These are phyloP conservation scores for Yponomeuta cagnagella DNA, from an alignment of 2,888 invertebrate species.

Conservation along the genomic window DNA sequence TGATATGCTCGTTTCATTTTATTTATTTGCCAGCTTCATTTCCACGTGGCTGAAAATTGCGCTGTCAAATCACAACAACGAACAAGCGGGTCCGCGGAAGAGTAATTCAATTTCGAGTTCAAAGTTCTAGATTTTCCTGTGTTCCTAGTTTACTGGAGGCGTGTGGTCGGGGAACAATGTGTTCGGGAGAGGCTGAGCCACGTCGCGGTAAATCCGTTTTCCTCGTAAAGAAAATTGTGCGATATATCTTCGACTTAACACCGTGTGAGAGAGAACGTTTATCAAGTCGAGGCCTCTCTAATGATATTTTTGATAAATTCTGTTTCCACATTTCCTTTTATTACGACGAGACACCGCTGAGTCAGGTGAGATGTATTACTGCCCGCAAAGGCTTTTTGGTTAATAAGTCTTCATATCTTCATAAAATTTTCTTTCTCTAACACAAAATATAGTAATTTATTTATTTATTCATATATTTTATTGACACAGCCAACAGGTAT, in stretches of 20 bases:
- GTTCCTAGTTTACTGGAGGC: conserved; percentile 52
- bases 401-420: neutral
- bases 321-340: conserved; percentile 26
- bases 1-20: conserved; percentile 32
- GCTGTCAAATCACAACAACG: neutral
- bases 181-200: conserved; percentile 37
- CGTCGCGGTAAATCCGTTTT: conserved; percentile 57
- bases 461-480: too few relatives aligned
- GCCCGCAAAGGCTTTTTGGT: neutral
- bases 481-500: too few relatives aligned
- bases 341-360: conserved; percentile 19
- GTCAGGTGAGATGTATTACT: conserved; percentile 13
- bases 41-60: neutral
- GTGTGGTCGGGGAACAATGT: conserved; percentile 37
- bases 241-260: conserved; percentile 65
- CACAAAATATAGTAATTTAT: neutral
- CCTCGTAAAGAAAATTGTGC: conserved; percentile 68
- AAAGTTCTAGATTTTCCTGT: conserved; percentile 28
- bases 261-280: conserved; percentile 47
- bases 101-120: neutral
- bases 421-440: neutral
- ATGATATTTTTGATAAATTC: conserved; percentile 37
- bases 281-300: conserved; percentile 56
- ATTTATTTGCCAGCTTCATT: neutral
- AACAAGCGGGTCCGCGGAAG: neutral